Evolutionary conservation across 2,113 vertebrate species (phyloP).

Genomic region (Spheniscus mendiculus): DNA sequence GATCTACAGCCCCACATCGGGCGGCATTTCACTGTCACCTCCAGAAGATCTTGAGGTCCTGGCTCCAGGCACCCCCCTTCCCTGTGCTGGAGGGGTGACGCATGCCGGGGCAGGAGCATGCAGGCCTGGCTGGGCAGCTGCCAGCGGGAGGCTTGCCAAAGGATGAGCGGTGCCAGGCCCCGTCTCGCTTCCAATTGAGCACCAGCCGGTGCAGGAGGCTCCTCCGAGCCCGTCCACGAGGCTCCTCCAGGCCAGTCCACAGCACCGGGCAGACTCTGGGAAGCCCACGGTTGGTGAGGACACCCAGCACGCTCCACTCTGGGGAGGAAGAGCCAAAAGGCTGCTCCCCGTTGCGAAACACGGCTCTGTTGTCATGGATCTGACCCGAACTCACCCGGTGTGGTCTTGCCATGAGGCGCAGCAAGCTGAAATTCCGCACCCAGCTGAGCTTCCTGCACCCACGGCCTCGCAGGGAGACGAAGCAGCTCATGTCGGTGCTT

Average conservation of each 20-base stretch:
- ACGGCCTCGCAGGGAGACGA: fast-evolving
- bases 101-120: neutral
- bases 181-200: neutral
- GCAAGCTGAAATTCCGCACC: neutral
- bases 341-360: neutral
- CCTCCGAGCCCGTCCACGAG: neutral
- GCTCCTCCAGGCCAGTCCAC: neutral
- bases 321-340: neutral
- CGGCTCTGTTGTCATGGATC: neutral
- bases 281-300: neutral
- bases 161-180: neutral
- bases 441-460: neutral
- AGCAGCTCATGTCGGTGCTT: neutral
- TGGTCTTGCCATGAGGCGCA: neutral
- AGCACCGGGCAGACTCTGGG: neutral
- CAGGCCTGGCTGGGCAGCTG: neutral
- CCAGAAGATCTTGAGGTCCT: neutral
- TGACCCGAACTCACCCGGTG: neutral
- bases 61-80: neutral
- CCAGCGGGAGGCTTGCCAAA: neutral
- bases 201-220: neutral
- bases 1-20: fast-evolving
- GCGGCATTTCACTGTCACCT: neutral
- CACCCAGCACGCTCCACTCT: neutral
- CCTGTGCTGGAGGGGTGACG: neutral